phyloP scores from a whole-genome alignment of 1,140 invertebrate species.

The Drosophila ohnishii region DNA sequence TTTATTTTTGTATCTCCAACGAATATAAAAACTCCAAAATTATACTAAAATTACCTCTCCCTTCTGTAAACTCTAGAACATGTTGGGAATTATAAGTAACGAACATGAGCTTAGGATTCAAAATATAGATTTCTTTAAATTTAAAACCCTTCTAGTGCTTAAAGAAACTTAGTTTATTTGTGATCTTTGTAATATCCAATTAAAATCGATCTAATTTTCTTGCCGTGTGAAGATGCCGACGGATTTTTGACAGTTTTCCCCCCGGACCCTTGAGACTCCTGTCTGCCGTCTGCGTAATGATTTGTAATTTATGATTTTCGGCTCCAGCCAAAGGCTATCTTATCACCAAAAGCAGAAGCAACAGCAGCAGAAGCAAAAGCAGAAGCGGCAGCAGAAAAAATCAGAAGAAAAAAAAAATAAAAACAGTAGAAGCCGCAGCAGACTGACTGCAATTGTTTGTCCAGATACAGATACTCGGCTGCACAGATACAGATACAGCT shows the following conservation, averaged over 20 bases:
- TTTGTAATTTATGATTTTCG: conserved; percentile 80
- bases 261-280: conserved; percentile 9
- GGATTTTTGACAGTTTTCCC: conserved; percentile 13
- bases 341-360: conserved; percentile 51
- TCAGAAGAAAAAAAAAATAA: background rate
- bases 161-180: too few species aligned
- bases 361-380: conserved; percentile 7
- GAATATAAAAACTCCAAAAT: too few species aligned
- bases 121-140: background rate
- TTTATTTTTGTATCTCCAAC: too few species aligned
- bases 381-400: conserved; percentile 14
- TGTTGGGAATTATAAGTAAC: background rate
- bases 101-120: background rate
- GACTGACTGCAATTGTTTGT: conserved; percentile 72
- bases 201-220: conserved; percentile 1
- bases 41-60: too few species aligned
- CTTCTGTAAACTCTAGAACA: too few species aligned
- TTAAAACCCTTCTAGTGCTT: too few species aligned
- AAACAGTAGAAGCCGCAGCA: conserved; percentile 16
- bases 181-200: background rate
- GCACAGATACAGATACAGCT: conserved; percentile 5
- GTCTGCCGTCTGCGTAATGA: conserved; percentile 64
- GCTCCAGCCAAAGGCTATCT: conserved; percentile 69
- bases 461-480: conserved; percentile 15
- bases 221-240: conserved; percentile 52